Percentiles rank a stretch among this genome's conserved stretches.
Conservation (phyloP, 2,888 invertebrate species). For the Blastobasis adustella region DNA sequence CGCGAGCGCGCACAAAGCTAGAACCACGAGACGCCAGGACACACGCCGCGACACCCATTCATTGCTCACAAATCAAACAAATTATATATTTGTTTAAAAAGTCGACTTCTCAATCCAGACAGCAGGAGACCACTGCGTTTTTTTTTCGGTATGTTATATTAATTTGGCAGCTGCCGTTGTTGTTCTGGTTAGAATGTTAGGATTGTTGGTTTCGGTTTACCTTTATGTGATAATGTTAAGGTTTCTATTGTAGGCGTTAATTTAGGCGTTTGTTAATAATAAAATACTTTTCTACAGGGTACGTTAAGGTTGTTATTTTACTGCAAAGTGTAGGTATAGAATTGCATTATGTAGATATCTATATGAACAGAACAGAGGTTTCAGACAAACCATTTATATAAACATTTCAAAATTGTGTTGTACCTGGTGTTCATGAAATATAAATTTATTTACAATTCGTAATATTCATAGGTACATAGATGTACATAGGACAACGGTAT, state of each 20-base stretch:
- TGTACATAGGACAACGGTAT: not conserved
- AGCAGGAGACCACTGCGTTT: not conserved
- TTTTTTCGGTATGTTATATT: not conserved
- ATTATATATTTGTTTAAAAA: slow-evolving; percentile 65
- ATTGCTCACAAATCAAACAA: slow-evolving; percentile 68
- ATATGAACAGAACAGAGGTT: no score
- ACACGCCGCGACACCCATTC: slow-evolving; percentile 43
- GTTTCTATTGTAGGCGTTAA: no score
- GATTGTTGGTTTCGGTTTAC: not conserved
- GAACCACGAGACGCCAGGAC: slow-evolving; percentile 36
- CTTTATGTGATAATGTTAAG: not conserved
- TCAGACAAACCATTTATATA: no score
- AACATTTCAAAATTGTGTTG: no score
- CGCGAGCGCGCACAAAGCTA: slow-evolving; percentile 57
- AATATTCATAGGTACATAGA: not conserved
- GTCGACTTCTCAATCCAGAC: slow-evolving; percentile 40
- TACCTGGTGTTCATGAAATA: no score
- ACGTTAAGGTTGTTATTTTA: no score
- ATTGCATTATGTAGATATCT: no score
- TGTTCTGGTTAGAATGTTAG: not conserved
- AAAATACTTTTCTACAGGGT: no score
- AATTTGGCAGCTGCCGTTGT: not conserved
- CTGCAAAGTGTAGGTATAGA: no score
- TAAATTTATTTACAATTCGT: no score
- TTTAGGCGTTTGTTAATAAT: no score